Evolutionary conservation across 2,888 invertebrate genomes (phyloP).

Genomic region (Mythimna loreyi): DNA sequence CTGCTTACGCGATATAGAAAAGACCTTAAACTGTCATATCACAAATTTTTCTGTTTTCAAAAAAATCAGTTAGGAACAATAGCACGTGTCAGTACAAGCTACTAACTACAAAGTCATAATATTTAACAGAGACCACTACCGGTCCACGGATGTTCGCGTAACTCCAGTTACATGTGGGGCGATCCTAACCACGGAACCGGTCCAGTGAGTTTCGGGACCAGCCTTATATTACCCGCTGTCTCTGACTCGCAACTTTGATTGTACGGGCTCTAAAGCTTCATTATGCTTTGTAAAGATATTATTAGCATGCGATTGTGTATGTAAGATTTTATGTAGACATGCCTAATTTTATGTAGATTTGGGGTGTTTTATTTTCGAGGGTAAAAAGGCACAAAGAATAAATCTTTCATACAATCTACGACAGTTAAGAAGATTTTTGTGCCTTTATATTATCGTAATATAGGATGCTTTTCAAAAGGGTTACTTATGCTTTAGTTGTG

Average conservation of each 20-base stretch:
- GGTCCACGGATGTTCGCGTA: conserved; percentile 23
- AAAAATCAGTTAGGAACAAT: neutral
- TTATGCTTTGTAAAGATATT: conserved; percentile 33
- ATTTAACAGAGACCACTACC: conserved; percentile 1
- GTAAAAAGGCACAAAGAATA: no score
- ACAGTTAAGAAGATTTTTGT: no score
- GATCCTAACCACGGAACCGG: conserved; percentile 53
- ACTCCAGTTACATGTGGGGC: conserved; percentile 30
- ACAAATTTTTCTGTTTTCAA: no score
- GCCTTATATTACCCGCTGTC: conserved; percentile 33
- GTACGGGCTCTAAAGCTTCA: neutral
- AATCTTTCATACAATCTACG: no score
- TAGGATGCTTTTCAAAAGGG: neutral
- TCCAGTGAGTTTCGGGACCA: conserved; percentile 56
- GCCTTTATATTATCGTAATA: neutral
- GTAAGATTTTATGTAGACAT: neutral
- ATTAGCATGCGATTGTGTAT: neutral
- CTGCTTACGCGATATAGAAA: no score
- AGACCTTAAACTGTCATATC: neutral
- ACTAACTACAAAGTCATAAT: neutral
- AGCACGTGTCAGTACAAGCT: neutral
- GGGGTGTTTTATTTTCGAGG: conserved; percentile 7
- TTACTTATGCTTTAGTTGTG: neutral
- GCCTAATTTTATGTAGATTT: conserved; percentile 13
- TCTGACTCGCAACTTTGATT: conserved; percentile 45